Base-by-base conservation (phyloP, 2,888 invertebrate species). In the Macrosiphum euphorbiae region DNA sequence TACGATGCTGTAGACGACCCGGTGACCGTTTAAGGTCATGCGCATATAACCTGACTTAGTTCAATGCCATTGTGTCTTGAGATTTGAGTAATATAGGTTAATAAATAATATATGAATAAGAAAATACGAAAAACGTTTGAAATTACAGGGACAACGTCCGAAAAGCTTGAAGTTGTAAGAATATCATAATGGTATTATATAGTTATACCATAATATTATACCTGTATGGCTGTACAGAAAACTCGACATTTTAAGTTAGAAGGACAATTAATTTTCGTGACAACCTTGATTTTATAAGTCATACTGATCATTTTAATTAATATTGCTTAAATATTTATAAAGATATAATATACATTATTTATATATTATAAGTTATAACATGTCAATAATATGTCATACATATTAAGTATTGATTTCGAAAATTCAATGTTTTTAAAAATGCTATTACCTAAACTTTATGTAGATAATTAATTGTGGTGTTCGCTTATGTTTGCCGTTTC, bases 21-120 rank as follows among this genome's bases (percentile, higher is more conserved):
- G 50, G 84, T 84, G 52, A 84, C 52, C 50, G 78, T 52, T 16
- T 84, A 91, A 91, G 90, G 90, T 84, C 90, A 35, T 16, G 52
- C 35, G 84, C 44, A 84, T 41, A 41, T 20, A 91, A 91, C 52
- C 67, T 47, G 61, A 35, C 47, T 90, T 50, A 24, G 67, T 90
- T 90, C 67, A 90, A 90, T 50, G 90, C 47, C 47, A 67, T 35
- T 44, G 61, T 67, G 5, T 28, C 61, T 13, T 35, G 8, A 90
- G 24, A 47, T n/a, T 47, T 61, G 16, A 67, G 13, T 10, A 88
- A 16, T 88, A 7, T 35, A 78, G 13, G 11, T n/a, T 11, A 13
- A 41, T 16, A 3, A 16, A 41, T 52, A 16, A 41, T 52, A 35
- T 41, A 44, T 47, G 47, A 90, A 50, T 8, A 3, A 26, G 52